phyloP scores from a whole-genome alignment of 2,797 vertebrate species.

The Anguilla marmorata region DNA sequence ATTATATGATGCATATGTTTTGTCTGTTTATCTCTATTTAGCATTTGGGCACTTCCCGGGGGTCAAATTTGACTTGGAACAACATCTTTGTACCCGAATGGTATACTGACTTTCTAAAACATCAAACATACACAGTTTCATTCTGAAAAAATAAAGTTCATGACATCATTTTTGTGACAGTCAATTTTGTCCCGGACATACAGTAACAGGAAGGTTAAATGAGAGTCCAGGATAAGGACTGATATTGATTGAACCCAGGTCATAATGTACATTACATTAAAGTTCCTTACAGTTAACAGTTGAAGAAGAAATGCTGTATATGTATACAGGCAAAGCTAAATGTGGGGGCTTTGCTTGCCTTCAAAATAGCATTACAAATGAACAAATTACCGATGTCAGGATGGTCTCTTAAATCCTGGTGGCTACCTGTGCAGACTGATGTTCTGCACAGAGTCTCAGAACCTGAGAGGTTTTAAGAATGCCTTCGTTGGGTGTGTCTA shows the following conservation, averaged over 20 bases:
- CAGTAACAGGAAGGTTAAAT: too few species aligned
- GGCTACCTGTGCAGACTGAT: conserved; percentile 17
- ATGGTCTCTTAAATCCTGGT: not conserved
- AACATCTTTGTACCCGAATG: too few species aligned
- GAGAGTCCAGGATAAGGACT: not conserved
- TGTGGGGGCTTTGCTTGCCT: not conserved
- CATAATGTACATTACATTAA: not conserved
- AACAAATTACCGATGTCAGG: not conserved
- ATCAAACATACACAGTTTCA: not conserved
- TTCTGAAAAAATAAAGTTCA: too few species aligned
- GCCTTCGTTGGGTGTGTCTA: conserved; percentile 45
- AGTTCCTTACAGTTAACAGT: not conserved
- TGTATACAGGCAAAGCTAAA: not conserved
- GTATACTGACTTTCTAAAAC: too few species aligned
- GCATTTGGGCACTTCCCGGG: too few species aligned
- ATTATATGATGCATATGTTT: too few species aligned
- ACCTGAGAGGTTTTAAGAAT: conserved; percentile 16
- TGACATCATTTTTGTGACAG: too few species aligned
- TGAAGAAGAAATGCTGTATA: not conserved
- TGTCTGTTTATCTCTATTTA: too few species aligned
- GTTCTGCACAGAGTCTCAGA: not conserved
- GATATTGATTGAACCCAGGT: not conserved
- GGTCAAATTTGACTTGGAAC: too few species aligned
- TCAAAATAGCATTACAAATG: not conserved
- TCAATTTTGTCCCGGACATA: too few species aligned